A percentile compares a stretch with the other conserved stretches of the same genome.
These are phyloP conservation scores for Lochmaea crataegi DNA, from an alignment of 2,888 invertebrate genomes.

Conservation along the genomic window DNA sequence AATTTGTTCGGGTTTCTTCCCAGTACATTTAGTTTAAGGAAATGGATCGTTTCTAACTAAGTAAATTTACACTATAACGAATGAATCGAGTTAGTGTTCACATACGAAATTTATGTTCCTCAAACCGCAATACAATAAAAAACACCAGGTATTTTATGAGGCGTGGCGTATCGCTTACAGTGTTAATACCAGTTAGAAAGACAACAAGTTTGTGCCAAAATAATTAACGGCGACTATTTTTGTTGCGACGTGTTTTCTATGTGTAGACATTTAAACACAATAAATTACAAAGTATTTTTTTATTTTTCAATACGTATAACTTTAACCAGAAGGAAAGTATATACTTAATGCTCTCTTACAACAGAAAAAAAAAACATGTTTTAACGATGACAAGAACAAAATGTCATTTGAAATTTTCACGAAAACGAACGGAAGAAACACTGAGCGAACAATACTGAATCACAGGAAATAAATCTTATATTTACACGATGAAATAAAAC, in stretches of 20 bases:
- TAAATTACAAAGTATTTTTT: background rate
- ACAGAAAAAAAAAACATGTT: no score
- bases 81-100: constrained; percentile 22
- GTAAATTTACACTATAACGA: constrained; percentile 11
- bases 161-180: constrained; percentile 17
- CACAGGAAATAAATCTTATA: no score
- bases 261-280: background rate
- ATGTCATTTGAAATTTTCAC: no score
- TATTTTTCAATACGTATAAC: background rate
- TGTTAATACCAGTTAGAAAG: background rate
- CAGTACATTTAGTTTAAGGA: constrained; percentile 28
- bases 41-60: constrained; percentile 18
- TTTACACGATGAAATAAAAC: no score
- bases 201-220: constrained; percentile 10
- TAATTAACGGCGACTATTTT: background rate
- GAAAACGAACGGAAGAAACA: no score
- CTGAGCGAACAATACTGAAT: no score
- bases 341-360: no score
- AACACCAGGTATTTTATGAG: constrained; percentile 22
- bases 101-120: constrained; percentile 15
- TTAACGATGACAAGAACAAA: no score
- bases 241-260: background rate
- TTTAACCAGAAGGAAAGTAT: background rate
- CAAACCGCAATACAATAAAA: constrained; percentile 1
- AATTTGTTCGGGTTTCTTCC: constrained; percentile 3